Evolutionary conservation across 2,888 invertebrate genomes (phyloP).

Genomic region (Lamellibrachia satsuma): DNA sequence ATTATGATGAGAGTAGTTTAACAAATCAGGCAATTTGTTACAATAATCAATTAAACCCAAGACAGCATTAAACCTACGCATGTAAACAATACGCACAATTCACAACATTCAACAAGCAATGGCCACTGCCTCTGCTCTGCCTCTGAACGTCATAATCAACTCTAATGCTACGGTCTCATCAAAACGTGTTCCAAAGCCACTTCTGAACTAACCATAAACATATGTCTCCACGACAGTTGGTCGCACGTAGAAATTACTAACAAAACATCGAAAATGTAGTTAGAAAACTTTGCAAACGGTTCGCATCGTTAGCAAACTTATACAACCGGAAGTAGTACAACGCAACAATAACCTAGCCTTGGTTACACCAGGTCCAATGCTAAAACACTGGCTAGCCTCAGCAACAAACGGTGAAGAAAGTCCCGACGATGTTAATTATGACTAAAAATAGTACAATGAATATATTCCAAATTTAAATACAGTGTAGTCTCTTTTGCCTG

Average conservation of each 20-base stretch:
- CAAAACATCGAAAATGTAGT: neutral
- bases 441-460: no score
- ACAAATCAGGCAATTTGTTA: no score
- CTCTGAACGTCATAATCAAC: neutral
- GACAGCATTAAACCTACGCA: no score
- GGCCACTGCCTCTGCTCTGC: no score
- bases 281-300: neutral
- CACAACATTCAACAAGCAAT: no score
- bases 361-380: neutral
- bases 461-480: no score
- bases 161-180: neutral
- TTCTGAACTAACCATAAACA: neutral
- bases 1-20: no score
- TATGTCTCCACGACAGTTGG: neutral
- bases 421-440: no score
- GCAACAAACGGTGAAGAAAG: neutral
- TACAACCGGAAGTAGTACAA: neutral
- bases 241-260: neutral
- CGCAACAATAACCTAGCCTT: slow-evolving; percentile 1
- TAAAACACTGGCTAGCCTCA: neutral
- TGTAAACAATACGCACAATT: no score
- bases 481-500: no score
- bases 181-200: neutral
- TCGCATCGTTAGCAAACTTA: neutral
- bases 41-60: no score